Evolutionary conservation across 2,888 invertebrate genomes (phyloP).

Genomic region (Gortyna flavago): DNA sequence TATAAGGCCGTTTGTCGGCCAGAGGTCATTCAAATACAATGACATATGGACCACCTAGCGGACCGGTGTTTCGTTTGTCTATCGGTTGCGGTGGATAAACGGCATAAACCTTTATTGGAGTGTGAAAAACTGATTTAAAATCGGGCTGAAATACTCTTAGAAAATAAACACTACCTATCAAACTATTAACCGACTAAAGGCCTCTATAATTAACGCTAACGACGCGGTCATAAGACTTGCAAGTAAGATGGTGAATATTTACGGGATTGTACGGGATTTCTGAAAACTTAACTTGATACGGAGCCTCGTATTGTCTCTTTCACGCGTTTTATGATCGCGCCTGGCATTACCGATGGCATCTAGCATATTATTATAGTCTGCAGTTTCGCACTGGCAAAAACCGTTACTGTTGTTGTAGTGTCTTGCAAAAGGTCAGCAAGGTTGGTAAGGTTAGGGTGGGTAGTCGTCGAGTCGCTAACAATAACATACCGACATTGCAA

Average conservation of each 20-base stretch:
- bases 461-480: constrained; percentile 21
- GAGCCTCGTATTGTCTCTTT: neutral
- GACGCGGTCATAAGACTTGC: constrained; percentile 6
- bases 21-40: neutral
- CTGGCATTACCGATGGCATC: too few relatives aligned
- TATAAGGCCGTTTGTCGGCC: neutral
- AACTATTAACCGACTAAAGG: neutral
- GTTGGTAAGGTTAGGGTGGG: too few relatives aligned
- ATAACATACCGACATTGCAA: constrained; percentile 45
- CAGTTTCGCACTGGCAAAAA: neutral
- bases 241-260: neutral
- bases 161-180: neutral
- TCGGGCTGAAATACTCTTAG: neutral
- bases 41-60: too few relatives aligned
- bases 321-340: neutral
- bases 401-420: neutral
- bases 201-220: neutral
- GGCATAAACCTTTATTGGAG: neutral
- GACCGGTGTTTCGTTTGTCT: neutral
- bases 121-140: neutral
- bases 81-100: neutral
- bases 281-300: neutral
- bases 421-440: constrained; percentile 2
- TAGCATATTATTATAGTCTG: neutral
- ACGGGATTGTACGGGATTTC: neutral